phyloP scores from a whole-genome alignment of 2,888 invertebrate species.

The Sphinx pinastri region DNA sequence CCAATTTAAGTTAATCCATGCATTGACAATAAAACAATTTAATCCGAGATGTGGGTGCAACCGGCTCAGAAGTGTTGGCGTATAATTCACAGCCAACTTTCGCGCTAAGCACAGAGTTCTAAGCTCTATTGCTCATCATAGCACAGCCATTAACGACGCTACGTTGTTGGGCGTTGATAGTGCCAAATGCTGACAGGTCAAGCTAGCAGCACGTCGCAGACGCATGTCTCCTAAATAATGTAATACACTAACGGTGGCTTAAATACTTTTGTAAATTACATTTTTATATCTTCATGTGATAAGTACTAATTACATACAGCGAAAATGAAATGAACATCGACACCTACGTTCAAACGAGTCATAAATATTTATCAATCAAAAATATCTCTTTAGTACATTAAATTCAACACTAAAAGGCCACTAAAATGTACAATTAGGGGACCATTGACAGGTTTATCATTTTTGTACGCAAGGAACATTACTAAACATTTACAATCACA shows the following conservation, averaged over 20 bases:
- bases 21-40: neutral
- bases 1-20: slow-evolving; percentile 20
- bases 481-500: slow-evolving; percentile 22
- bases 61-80: slow-evolving; percentile 24
- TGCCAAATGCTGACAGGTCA: slow-evolving; percentile 24
- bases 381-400: slow-evolving; percentile 50
- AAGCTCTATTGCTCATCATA: slow-evolving; percentile 53
- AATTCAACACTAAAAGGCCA: slow-evolving; percentile 54
- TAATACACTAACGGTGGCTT: slow-evolving; percentile 57
- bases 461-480: slow-evolving; percentile 12
- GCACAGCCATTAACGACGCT: slow-evolving; percentile 66
- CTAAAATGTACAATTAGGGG: slow-evolving; percentile 49
- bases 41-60: slow-evolving; percentile 23
- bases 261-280: slow-evolving; percentile 66
- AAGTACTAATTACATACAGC: slow-evolving; percentile 52
- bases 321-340: slow-evolving; percentile 47
- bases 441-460: slow-evolving; percentile 32
- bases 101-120: slow-evolving; percentile 30
- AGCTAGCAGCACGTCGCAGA: slow-evolving; percentile 37
- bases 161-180: slow-evolving; percentile 34
- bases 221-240: slow-evolving; percentile 48
- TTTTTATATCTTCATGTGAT: slow-evolving; percentile 43
- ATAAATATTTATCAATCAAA: slow-evolving; percentile 47
- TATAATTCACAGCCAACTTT: slow-evolving; percentile 41
- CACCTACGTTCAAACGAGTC: slow-evolving; percentile 40